phyloP scores from a whole-genome alignment of 2,113 vertebrate species.

The Pungitius pungitius region DNA sequence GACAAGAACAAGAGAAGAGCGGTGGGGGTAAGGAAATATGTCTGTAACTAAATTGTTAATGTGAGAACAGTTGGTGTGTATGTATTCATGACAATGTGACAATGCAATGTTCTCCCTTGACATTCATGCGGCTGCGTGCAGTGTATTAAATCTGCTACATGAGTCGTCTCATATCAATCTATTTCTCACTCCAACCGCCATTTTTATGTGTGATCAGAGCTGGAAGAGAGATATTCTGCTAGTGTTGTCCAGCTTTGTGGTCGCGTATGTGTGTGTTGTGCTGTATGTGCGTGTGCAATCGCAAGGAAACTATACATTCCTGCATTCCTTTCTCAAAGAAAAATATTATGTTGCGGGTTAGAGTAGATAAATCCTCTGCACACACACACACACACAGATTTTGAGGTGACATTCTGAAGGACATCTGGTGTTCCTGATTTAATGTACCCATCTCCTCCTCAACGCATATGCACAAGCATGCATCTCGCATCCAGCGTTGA shows the following conservation, averaged over 20 bases:
- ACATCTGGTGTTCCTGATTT: slow-evolving; percentile 47
- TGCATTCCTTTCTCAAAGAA: slow-evolving; percentile 20
- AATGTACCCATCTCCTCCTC: slow-evolving; percentile 24
- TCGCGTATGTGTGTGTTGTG: not conserved
- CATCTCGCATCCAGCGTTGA: slow-evolving; percentile 32
- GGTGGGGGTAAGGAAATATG: not conserved
- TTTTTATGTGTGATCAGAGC: not conserved
- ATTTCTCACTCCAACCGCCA: not conserved
- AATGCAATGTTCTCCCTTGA: not conserved
- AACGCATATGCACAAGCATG: not conserved
- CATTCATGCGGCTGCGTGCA: slow-evolving; percentile 21
- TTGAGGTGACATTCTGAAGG: slow-evolving; percentile 16
- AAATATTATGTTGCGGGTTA: slow-evolving; percentile 18
- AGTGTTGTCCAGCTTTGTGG: not conserved
- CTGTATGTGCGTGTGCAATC: slow-evolving; percentile 3
- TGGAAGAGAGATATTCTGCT: not conserved
- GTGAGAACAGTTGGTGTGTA: not conserved
- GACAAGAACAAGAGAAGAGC: not conserved
- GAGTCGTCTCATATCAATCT: not conserved
- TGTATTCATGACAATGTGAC: not conserved
- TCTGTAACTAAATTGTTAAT: slow-evolving; percentile 8
- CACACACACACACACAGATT: slow-evolving; percentile 1
- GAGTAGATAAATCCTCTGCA: not conserved
- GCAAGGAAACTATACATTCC: not conserved
- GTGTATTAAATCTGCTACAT: not conserved